Percentiles rank a stretch among this genome's conserved stretches.
These are phyloP conservation scores for Masnerella sp. DNA, from an alignment of 2,888 invertebrate genomes.

Conservation along the genomic window DNA sequence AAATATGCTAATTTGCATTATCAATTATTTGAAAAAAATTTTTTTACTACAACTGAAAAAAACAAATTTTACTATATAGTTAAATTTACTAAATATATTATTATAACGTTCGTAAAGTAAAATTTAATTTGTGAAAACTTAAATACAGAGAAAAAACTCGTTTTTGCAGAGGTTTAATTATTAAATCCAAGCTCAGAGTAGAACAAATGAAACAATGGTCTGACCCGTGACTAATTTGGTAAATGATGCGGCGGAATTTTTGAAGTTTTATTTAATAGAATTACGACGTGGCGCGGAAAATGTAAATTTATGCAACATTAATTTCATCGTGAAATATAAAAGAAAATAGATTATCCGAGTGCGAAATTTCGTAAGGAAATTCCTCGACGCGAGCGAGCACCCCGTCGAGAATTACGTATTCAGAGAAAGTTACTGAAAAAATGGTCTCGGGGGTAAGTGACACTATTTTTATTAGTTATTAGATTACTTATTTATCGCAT, in stretches of 20 bases:
- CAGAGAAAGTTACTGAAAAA: constrained; percentile 26
- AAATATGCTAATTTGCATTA: too few relatives aligned
- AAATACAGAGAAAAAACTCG: too few relatives aligned
- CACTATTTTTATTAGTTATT: constrained; percentile 29
- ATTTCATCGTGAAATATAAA: constrained; percentile 6
- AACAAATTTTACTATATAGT: too few relatives aligned
- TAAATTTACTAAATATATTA: too few relatives aligned
- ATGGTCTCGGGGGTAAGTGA: constrained; percentile 13
- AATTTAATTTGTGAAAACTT: neutral
- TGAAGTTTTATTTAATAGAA: constrained; percentile 5
- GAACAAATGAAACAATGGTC: too few relatives aligned
- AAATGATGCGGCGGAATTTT: neutral
- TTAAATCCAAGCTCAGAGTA: too few relatives aligned
- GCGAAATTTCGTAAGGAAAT: constrained; percentile 22
- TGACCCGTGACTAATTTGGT: neutral
- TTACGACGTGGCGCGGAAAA: constrained; percentile 6
- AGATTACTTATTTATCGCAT: constrained; percentile 17
- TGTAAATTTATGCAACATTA: constrained; percentile 11
- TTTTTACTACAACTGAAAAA: too few relatives aligned
- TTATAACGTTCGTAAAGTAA: neutral
- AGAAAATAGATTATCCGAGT: constrained; percentile 25
- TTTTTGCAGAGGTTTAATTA: neutral
- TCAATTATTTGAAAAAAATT: too few relatives aligned
- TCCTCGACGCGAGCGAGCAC: neutral
- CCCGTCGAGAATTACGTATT: constrained; percentile 15